Percentiles rank a stretch among this genome's conserved stretches.
Evolutionary conservation across 2,888 invertebrate species (phyloP).

Genomic region (Acanthosepion esculentum): DNA sequence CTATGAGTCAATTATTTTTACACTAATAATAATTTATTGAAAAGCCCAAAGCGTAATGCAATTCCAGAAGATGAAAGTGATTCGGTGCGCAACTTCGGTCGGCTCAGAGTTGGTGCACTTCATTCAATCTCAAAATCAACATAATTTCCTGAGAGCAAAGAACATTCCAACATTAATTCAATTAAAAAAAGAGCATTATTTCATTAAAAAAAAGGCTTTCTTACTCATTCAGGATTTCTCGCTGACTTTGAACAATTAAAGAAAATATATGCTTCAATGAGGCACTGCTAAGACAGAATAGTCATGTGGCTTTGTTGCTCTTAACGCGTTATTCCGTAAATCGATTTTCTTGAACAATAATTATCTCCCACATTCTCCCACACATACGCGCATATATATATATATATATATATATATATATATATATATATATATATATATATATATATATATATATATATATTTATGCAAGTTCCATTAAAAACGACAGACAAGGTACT

Average conservation of each 20-base stretch:
- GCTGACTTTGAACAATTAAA: neutral
- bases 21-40: no score
- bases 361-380: neutral
- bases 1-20: no score
- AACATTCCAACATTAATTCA: neutral
- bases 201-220: neutral
- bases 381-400: no score
- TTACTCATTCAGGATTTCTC: neutral
- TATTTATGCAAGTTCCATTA: no score
- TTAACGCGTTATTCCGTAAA: neutral
- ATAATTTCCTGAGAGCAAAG: neutral
- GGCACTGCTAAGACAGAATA: neutral
- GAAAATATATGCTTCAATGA: neutral
- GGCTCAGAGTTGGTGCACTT: neutral
- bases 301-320: neutral
- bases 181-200: neutral
- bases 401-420: neutral
- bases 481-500: no score
- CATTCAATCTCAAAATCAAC: fast-evolving
- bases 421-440: neutral
- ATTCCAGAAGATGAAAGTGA: neutral
- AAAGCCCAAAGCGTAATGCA: no score
- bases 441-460: neutral
- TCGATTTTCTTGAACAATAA: neutral
- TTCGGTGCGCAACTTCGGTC: neutral